Conservation (phyloP, 2,888 invertebrate genomes). For the Epistrophella euchroma region DNA sequence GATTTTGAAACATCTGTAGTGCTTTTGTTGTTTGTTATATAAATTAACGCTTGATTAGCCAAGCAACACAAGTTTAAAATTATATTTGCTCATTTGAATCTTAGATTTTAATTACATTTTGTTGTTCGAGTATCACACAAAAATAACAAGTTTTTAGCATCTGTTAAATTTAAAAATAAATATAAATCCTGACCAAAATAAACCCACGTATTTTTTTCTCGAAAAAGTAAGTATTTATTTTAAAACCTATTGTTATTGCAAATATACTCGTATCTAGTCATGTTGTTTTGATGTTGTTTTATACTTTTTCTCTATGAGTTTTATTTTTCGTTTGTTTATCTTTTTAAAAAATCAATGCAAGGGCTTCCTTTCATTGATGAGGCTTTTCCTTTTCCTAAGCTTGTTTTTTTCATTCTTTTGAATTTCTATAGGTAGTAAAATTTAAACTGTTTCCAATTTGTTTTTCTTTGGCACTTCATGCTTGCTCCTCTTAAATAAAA, state of each 20-base stretch:
- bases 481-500: not conserved
- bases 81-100: slow-evolving; percentile 10
- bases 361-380: not conserved
- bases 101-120: not conserved
- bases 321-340: not conserved
- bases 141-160: not conserved
- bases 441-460: not conserved
- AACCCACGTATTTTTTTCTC: not conserved
- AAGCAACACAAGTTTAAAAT: slow-evolving; percentile 4
- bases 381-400: not conserved
- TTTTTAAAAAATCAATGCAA: not conserved
- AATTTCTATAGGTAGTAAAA: not conserved
- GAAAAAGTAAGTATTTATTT: not conserved
- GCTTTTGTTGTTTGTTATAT: slow-evolving; percentile 1
- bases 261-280: too few relatives aligned
- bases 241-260: not conserved
- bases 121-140: not conserved
- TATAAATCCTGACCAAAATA: not conserved
- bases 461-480: slow-evolving; percentile 8
- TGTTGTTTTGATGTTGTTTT: not conserved
- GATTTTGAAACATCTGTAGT: slow-evolving; percentile 13
- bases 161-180: not conserved
- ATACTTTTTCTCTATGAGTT: not conserved
- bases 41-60: slow-evolving; percentile 34
- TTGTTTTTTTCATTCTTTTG: not conserved